phyloP scores from a whole-genome alignment of 2,113 vertebrate species.

The Peromyscus californicus region DNA sequence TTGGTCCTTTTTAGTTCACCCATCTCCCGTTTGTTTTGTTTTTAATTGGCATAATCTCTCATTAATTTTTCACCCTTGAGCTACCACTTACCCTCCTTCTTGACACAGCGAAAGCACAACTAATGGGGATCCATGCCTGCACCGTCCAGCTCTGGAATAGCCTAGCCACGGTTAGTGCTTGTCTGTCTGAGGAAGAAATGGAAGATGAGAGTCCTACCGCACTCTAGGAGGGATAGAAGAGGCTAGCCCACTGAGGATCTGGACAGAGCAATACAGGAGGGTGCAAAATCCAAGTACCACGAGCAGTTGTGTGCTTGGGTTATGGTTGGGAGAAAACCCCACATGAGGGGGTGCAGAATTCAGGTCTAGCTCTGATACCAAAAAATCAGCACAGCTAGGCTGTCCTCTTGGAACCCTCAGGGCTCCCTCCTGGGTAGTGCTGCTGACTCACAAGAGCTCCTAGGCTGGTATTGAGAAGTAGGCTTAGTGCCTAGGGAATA shows the following conservation, averaged over 20 bases:
- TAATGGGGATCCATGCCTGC: too few relatives aligned
- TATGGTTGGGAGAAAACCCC: not conserved
- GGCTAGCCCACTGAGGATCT: not conserved
- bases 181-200: not conserved
- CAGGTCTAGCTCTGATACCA: too few relatives aligned
- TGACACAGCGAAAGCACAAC: rapidly evolving
- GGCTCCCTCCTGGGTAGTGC: rapidly evolving
- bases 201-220: not conserved
- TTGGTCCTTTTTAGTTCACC: rapidly evolving
- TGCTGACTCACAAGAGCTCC: rapidly evolving
- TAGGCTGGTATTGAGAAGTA: not conserved
- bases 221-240: not conserved
- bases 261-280: not conserved
- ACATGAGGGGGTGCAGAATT: not conserved
- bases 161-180: rapidly evolving
- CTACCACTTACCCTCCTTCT: rapidly evolving
- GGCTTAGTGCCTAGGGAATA: not conserved
- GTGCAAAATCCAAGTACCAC: rapidly evolving
- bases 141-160: rapidly evolving
- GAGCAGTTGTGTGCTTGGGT: not conserved
- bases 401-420: too few relatives aligned
- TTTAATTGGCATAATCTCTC: not conserved
- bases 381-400: rapidly evolving
- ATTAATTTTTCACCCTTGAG: not conserved
- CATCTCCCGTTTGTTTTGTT: not conserved